These are phyloP conservation scores for Pandion haliaetus DNA, from an alignment of 2,113 vertebrate species.

Conservation along the genomic window DNA sequence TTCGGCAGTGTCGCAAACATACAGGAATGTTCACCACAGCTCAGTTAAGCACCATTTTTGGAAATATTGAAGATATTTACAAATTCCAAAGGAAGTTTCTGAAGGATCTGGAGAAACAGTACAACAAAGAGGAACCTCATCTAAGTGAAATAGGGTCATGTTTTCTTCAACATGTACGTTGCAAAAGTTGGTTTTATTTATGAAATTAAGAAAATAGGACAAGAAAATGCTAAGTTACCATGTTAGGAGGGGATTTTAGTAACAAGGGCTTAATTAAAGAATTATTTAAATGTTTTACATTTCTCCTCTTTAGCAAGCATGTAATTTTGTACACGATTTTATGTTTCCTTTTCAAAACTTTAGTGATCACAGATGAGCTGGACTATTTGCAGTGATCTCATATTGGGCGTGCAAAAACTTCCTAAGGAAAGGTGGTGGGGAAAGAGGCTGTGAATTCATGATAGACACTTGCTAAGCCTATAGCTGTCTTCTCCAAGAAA, in stretches of 20 bases:
- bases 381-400: not conserved
- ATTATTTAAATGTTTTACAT: not conserved
- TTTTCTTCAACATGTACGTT: slow-evolving; percentile 90
- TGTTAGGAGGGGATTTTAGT: not conserved
- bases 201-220: not conserved
- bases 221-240: not conserved
- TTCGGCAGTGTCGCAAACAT: slow-evolving; percentile 94
- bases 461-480: not conserved
- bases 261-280: not conserved
- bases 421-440: not conserved
- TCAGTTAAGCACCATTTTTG: slow-evolving; percentile 93
- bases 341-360: not conserved
- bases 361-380: not conserved
- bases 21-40: slow-evolving; percentile 90
- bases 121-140: slow-evolving; percentile 93
- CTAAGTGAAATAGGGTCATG: slow-evolving; percentile 94
- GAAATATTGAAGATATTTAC: slow-evolving; percentile 99
- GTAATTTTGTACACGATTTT: not conserved
- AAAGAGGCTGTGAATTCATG: not conserved
- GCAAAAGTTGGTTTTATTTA: not conserved
- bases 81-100: slow-evolving; percentile 95
- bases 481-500: not conserved
- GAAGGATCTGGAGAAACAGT: slow-evolving; percentile 92
- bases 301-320: not conserved
- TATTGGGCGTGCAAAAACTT: not conserved